Conservation (phyloP, 1,140 invertebrate species). For the Drosophila pseudoobscura region DNA sequence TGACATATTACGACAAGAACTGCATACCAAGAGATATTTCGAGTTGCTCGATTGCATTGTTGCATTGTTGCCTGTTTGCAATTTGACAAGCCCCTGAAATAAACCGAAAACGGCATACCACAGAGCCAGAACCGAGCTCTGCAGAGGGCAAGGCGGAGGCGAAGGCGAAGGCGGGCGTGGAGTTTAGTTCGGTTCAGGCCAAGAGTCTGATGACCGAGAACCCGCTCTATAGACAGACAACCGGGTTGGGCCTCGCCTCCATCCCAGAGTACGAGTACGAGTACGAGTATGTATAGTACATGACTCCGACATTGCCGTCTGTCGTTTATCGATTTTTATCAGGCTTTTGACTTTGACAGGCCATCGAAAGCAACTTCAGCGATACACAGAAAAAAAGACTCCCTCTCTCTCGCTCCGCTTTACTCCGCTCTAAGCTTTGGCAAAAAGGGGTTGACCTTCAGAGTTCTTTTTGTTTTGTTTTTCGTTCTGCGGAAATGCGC, state of each 20-base stretch:
- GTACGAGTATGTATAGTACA: background rate
- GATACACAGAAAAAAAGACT: background rate
- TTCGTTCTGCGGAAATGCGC: conserved; percentile 42
- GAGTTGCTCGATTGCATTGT: background rate
- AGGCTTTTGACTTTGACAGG: conserved; percentile 66
- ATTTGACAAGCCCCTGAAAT: conserved; percentile 63
- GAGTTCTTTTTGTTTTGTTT: conserved; percentile 27
- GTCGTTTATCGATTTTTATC: conserved; percentile 73
- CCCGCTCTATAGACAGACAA: conserved; percentile 38
- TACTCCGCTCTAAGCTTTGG: conserved; percentile 13
- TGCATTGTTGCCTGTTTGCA: conserved; percentile 13
- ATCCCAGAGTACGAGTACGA: background rate
- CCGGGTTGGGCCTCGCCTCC: conserved; percentile 33
- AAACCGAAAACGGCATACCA: conserved; percentile 37
- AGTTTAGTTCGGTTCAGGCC: conserved; percentile 19
- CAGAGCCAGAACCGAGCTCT: background rate
- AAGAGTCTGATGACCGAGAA: conserved; percentile 24
- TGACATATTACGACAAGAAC: conserved; percentile 1
- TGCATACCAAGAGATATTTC: conserved; percentile 30
- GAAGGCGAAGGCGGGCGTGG: no score
- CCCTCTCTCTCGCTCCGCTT: background rate
- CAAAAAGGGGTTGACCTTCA: conserved; percentile 74
- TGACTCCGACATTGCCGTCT: conserved; percentile 33
- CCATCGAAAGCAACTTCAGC: conserved; percentile 43
- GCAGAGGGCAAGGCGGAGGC: no score